Conservation (phyloP, 2,797 vertebrate species). For the Galaxias olidus region DNA sequence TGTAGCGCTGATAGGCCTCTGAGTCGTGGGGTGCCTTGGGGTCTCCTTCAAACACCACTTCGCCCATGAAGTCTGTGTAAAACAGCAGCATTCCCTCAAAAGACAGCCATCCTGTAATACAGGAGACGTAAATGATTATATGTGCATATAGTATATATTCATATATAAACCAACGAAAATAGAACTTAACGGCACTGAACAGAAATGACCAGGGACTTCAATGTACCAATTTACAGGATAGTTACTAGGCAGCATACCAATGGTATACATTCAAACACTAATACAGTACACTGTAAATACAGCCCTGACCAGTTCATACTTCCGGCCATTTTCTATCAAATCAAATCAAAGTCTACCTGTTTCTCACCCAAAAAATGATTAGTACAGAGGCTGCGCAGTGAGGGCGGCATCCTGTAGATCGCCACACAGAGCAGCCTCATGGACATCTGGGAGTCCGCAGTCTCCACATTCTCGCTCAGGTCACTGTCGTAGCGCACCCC, state of each 20-base stretch:
- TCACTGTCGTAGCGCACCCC: conserved; percentile 94
- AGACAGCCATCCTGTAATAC: conserved; percentile 88
- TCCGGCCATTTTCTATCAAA: no score
- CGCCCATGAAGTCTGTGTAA: conserved; percentile 99
- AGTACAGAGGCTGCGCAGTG: conserved; percentile 92
- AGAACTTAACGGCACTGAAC: neutral
- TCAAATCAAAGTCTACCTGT: no score
- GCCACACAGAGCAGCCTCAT: conserved; percentile 88
- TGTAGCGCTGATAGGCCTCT: conserved; percentile 88
- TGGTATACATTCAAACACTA: no score
- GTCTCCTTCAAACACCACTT: conserved; percentile 94
- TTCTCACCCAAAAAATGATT: conserved; percentile 96
- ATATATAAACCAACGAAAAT: no score
- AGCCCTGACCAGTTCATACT: no score
- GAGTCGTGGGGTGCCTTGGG: conserved; percentile 91
- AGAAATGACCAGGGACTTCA: neutral
- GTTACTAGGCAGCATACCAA: no score
- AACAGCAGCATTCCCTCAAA: conserved; percentile 98
- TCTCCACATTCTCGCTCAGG: conserved; percentile 80
- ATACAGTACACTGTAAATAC: no score
- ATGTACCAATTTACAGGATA: no score
- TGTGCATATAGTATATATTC: no score
- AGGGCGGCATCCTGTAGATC: conserved; percentile 95
- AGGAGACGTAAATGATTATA: neutral
- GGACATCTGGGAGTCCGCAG: conserved; percentile 85